Base-by-base conservation (phyloP, 2,888 invertebrate species). In the Drosophila koepferae region DNA sequence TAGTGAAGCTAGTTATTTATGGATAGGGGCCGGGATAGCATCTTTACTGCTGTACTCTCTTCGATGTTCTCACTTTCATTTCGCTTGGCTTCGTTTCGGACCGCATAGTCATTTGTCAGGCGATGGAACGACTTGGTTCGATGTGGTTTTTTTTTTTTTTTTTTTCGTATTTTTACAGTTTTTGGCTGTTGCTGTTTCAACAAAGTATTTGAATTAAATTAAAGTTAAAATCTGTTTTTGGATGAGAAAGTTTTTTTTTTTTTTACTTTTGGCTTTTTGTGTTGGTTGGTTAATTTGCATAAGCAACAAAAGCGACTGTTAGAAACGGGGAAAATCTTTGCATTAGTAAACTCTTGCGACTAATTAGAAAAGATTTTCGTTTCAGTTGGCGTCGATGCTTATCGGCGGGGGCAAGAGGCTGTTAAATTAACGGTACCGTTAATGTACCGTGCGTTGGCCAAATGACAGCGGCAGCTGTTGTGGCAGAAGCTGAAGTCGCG, bases 181-280 rank as follows among this genome's bases (percentile, higher is more conserved):
- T 63, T 64, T 48, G 74, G 71, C 86, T 76, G 51, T 74, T 63
- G 72, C 68, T 83, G 80, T 73, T 72, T 75, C 69, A 77, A 77
- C 77, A 78, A 77, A 75, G 68, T 81, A 82, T 79, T 86, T 82
- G 85, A 86, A 87, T 86, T 87, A 85, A 85, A 87, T 86, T 87
- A 79, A 73, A 81, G 68, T 77, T 80, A 76, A 78, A 88, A 80
- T 73, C 58, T 67, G 28, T 65, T 79, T 84, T 82, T 85, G 74
- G 79, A 55, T 72, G 86, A 79, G 86, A 87, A 87, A 87, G 86
- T 81, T 81, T 74, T 79, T 80, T 82, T 43, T 43, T 79, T 80
- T 82, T 40, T 72, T 49, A 49, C 3, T 44, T 58, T 62, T 55
- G 18, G 55, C 41, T 79, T 73, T 61, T 62, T 70, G 59, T 54